These are phyloP conservation scores for Phymanthus crucifer DNA, from an alignment of 92 coral and sea anemone genomes.

Conservation along the genomic window DNA sequence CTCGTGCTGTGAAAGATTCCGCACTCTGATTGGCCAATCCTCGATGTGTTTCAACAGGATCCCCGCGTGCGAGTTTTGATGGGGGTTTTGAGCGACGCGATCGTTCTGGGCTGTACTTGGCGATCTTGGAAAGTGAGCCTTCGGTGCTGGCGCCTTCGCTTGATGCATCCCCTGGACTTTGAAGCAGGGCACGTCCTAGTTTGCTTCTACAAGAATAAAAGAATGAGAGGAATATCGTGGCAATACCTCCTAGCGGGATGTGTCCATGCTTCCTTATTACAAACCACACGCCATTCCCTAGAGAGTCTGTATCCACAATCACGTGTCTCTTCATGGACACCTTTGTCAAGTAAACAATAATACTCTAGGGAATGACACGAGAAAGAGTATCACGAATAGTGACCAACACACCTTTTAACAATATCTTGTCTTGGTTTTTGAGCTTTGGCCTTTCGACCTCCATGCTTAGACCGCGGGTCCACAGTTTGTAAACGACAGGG, in stretches of 20 bases:
- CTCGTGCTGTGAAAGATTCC: constrained; percentile 10
- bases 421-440: constrained; percentile 23
- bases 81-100: constrained; percentile 33
- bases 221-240: not conserved
- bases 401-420: constrained; percentile 14
- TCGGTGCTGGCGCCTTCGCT: constrained; percentile 42
- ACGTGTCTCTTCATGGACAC: no score
- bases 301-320: no score
- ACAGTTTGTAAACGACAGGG: constrained; percentile 65
- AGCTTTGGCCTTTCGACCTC: constrained; percentile 17
- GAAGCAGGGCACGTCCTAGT: constrained; percentile 19
- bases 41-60: not conserved
- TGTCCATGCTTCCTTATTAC: no score
- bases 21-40: not conserved
- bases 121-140: constrained; percentile 26
- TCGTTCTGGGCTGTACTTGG: constrained; percentile 21
- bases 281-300: no score
- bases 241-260: no score
- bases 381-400: no score
- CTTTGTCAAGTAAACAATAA: no score
- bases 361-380: no score
- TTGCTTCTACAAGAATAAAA: constrained; percentile 5
- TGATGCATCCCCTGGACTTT: constrained; percentile 45
- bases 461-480: constrained; percentile 36
- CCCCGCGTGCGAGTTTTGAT: constrained; percentile 24